Conservation (phyloP, 1,140 invertebrate species). For the Orius insidiosus region DNA sequence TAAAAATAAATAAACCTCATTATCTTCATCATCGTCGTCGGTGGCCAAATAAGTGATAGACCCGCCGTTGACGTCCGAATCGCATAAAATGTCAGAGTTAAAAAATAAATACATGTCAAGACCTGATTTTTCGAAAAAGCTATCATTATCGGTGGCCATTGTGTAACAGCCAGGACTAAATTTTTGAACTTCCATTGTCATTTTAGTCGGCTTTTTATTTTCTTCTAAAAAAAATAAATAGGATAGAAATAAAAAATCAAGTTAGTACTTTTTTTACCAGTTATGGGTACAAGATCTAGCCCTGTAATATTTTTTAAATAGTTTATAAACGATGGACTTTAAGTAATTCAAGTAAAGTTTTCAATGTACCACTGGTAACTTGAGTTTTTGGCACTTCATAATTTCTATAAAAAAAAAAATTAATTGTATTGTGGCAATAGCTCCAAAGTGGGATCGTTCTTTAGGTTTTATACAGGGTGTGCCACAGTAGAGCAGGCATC, state of each 20-base stretch:
- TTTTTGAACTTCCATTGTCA: slow-evolving; percentile 13
- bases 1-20: slow-evolving; percentile 4
- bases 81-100: background rate
- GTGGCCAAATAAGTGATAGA: slow-evolving; percentile 7
- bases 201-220: background rate
- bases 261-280: slow-evolving; percentile 3
- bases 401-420: background rate
- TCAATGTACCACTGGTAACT: background rate
- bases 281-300: background rate
- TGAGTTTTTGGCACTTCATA: too few relatives aligned
- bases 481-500: too few relatives aligned
- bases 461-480: too few relatives aligned
- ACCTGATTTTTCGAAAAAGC: slow-evolving; percentile 11
- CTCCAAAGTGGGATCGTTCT: background rate
- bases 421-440: background rate
- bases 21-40: slow-evolving; percentile 6
- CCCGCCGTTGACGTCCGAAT: background rate
- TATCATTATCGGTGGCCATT: slow-evolving; percentile 15
- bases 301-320: slow-evolving; percentile 9
- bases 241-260: background rate
- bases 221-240: background rate
- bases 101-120: slow-evolving; percentile 15
- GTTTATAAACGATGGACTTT: background rate
- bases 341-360: slow-evolving; percentile 2
- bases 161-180: slow-evolving; percentile 13